Evolutionary conservation across 2,888 invertebrate genomes (phyloP).

Genomic region (Pandemis corylana): DNA sequence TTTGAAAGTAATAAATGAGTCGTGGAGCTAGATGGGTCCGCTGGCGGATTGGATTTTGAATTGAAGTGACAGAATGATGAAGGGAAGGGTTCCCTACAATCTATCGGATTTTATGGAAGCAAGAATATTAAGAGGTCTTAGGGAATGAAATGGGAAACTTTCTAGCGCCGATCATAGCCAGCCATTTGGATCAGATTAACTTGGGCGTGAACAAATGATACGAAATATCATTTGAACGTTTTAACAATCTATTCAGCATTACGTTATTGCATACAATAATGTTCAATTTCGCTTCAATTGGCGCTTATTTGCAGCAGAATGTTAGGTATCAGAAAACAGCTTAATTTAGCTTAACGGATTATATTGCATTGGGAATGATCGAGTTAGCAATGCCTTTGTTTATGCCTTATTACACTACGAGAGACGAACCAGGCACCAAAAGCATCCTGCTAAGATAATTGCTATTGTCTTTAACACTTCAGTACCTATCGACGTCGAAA

Average conservation of each 20-base stretch:
- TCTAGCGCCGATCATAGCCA: conserved; percentile 1
- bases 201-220: conserved; percentile 13
- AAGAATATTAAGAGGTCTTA: conserved; percentile 35
- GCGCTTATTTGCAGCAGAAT: background rate
- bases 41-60: conserved; percentile 59
- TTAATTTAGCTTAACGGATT: background rate
- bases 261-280: background rate
- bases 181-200: conserved; percentile 17
- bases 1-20: conserved; percentile 54
- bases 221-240: background rate
- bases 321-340: background rate
- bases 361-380: background rate
- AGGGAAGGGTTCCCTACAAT: conserved; percentile 52
- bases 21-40: conserved; percentile 49
- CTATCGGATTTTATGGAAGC: conserved; percentile 43
- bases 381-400: background rate
- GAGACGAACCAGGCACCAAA: too few species aligned
- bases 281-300: background rate
- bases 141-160: conserved; percentile 26
- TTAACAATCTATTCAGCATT: background rate
- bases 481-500: too few species aligned
- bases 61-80: conserved; percentile 63
- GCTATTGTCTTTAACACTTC: too few species aligned
- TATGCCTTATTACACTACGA: background rate
- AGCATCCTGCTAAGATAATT: too few species aligned